These are phyloP conservation scores for Vipera ursinii DNA, from an alignment of 2,797 vertebrate species.

Conservation along the genomic window DNA sequence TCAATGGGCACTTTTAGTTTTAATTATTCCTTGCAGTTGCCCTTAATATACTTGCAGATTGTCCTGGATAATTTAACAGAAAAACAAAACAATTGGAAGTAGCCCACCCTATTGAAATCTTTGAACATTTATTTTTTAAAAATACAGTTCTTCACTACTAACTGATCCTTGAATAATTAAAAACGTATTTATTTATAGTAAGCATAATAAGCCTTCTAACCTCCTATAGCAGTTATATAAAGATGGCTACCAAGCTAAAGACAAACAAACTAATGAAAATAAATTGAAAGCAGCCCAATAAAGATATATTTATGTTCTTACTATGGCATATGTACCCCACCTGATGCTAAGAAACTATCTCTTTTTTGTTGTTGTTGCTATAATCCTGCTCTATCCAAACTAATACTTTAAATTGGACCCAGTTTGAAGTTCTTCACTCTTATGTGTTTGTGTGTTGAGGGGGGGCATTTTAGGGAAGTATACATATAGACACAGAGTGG, in stretches of 20 bases:
- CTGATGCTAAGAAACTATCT: too few relatives aligned
- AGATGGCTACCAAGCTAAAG: not conserved
- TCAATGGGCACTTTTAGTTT: not conserved
- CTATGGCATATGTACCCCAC: not conserved
- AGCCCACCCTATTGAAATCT: not conserved
- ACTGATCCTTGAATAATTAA: not conserved
- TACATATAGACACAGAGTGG: not conserved
- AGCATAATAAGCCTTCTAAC: not conserved
- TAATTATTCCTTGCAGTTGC: not conserved
- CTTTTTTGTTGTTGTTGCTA: not conserved
- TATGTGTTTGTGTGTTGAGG: not conserved
- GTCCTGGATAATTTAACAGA: not conserved
- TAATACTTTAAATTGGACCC: not conserved
- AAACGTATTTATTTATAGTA: not conserved
- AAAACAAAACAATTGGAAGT: not conserved
- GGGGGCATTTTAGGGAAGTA: not conserved
- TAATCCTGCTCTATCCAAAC: not conserved
- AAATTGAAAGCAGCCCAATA: not conserved
- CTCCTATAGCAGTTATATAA: not conserved
- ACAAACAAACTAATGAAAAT: not conserved
- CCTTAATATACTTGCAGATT: not conserved
- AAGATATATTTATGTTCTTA: not conserved
- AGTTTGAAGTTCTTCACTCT: not conserved
- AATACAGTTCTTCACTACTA: not conserved
- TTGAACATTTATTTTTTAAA: not conserved